phyloP scores from a whole-genome alignment of 2,888 invertebrate species.

The Sylvicola cinctus region DNA sequence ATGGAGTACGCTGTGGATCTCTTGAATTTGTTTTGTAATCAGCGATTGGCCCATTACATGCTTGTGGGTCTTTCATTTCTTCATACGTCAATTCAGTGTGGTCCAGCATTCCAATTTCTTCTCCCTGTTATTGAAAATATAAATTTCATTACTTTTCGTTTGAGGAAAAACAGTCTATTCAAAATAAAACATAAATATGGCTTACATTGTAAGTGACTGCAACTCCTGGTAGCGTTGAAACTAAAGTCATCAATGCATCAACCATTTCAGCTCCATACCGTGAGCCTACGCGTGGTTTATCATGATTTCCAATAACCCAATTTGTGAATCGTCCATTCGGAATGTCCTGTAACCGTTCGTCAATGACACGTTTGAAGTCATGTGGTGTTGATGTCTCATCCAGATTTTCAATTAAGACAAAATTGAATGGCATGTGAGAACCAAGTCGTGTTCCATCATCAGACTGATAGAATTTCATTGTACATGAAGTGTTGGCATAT shows the following conservation, averaged over 20 bases:
- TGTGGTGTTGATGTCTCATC: slow-evolving; percentile 14
- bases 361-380: slow-evolving; percentile 28
- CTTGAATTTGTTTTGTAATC: slow-evolving; percentile 27
- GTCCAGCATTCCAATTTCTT: slow-evolving; percentile 46
- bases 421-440: slow-evolving; percentile 40
- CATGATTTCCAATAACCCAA: slow-evolving; percentile 32
- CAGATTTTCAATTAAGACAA: slow-evolving; percentile 27
- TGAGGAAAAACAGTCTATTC: too few relatives aligned
- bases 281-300: slow-evolving; percentile 23
- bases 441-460: too few relatives aligned
- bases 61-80: slow-evolving; percentile 2
- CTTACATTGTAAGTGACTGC: slow-evolving; percentile 45
- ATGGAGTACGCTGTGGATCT: slow-evolving; percentile 50
- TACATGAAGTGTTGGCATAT: slow-evolving; percentile 28
- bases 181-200: background rate
- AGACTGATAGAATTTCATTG: slow-evolving; percentile 34
- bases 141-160: too few relatives aligned
- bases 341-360: slow-evolving; percentile 32
- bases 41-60: too few relatives aligned
- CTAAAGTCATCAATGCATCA: slow-evolving; percentile 39
- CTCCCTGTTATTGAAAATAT: slow-evolving; percentile 28
- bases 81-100: slow-evolving; percentile 9
- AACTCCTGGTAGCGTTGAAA: slow-evolving; percentile 46
- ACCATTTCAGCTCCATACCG: slow-evolving; percentile 34
- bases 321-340: slow-evolving; percentile 29